Evolutionary conservation across 2,797 vertebrate genomes (phyloP).

Genomic region (Sebastes matsubarae): DNA sequence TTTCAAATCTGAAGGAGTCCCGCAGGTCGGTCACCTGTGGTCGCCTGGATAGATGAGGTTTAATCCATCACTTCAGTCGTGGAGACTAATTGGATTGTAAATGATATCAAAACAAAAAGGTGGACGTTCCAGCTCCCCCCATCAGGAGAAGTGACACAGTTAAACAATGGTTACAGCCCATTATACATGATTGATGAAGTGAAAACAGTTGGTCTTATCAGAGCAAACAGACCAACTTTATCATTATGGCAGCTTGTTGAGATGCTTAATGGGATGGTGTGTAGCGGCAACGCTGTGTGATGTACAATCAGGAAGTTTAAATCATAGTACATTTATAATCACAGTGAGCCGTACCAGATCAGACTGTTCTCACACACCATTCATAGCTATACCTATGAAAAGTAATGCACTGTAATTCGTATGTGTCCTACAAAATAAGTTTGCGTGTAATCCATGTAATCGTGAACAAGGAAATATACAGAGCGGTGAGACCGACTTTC

Average conservation of each 20-base stretch:
- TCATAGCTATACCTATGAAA: neutral
- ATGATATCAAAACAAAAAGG: slow-evolving; percentile 1
- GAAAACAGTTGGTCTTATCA: slow-evolving; percentile 9
- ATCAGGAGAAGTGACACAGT: neutral
- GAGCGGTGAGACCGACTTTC: too few relatives aligned
- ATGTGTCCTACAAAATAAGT: too few relatives aligned
- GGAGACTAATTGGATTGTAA: slow-evolving; percentile 4
- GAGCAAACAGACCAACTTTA: neutral
- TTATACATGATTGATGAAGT: slow-evolving; percentile 14
- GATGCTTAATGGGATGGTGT: neutral
- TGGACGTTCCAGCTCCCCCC: neutral
- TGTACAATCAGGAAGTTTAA: neutral
- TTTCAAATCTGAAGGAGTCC: neutral
- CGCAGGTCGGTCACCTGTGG: neutral
- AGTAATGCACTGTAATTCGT: too few relatives aligned
- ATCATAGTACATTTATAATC: neutral
- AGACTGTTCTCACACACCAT: neutral
- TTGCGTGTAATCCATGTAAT: too few relatives aligned
- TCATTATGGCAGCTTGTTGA: slow-evolving; percentile 4
- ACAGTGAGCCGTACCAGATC: neutral
- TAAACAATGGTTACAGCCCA: neutral
- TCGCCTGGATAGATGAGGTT: neutral
- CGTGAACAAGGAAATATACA: too few relatives aligned
- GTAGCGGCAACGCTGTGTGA: neutral
- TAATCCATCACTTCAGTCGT: neutral